Conservation (phyloP, 2,888 invertebrate genomes). For the Masnerella sp. region DNA sequence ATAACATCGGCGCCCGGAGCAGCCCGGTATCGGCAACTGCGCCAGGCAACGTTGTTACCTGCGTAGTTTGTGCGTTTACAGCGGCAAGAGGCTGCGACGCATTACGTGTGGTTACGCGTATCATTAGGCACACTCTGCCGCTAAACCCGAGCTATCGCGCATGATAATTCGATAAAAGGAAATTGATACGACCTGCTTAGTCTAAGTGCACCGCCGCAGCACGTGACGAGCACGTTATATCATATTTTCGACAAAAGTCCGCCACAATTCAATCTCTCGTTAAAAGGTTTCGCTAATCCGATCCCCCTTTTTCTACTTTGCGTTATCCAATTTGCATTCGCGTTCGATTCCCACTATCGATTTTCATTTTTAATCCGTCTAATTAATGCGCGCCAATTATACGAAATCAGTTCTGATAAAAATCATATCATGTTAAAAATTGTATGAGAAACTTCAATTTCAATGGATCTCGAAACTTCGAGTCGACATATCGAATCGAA, state of each 20-base stretch:
- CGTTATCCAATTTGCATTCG: not conserved
- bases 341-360: no score
- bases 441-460: no score
- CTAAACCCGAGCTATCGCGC: slow-evolving; percentile 63
- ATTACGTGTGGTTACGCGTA: slow-evolving; percentile 74
- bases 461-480: no score
- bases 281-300: slow-evolving; percentile 18
- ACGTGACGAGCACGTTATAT: slow-evolving; percentile 29
- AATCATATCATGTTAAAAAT: no score
- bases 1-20: slow-evolving; percentile 69
- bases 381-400: no score
- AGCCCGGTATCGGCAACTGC: slow-evolving; percentile 51
- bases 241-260: slow-evolving; percentile 33
- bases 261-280: slow-evolving; percentile 5
- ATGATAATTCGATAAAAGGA: slow-evolving; percentile 67
- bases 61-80: slow-evolving; percentile 56
- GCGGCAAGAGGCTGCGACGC: slow-evolving; percentile 61
- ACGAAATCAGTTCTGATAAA: no score
- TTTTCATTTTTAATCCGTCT: no score
- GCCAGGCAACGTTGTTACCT: slow-evolving; percentile 57
- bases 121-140: slow-evolving; percentile 69
- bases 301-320: not conserved
- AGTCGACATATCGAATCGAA: no score
- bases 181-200: slow-evolving; percentile 66
- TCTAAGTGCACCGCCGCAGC: slow-evolving; percentile 61